Evolutionary conservation across 1,140 invertebrate genomes (phyloP).

Genomic region (Drosophila quadrilineata): DNA sequence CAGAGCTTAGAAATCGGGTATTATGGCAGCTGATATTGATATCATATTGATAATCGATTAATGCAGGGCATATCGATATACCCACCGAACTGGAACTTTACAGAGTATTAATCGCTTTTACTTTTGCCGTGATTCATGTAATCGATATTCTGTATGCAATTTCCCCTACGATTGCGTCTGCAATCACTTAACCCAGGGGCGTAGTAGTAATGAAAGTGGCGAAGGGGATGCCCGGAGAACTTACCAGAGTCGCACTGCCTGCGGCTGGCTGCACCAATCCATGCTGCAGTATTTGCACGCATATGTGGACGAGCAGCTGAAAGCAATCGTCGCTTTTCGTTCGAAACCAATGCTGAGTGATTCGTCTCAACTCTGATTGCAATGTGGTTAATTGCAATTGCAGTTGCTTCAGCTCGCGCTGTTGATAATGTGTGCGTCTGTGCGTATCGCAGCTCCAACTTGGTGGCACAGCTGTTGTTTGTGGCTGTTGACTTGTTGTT

Average conservation of each 20-base stretch:
- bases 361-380: conserved; percentile 33
- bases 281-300: conserved; percentile 51
- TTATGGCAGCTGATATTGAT: too few species aligned
- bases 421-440: conserved; percentile 21
- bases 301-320: conserved; percentile 45
- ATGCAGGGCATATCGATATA: not conserved
- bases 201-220: not conserved
- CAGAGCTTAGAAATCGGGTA: too few species aligned
- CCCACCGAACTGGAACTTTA: too few species aligned
- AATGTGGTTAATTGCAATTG: conserved; percentile 37
- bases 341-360: conserved; percentile 54
- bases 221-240: conserved; percentile 3
- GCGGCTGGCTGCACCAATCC: conserved; percentile 30
- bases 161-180: not conserved
- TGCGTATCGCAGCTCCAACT: conserved; percentile 34
- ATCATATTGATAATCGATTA: too few species aligned
- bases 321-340: conserved; percentile 32
- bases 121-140: conserved; percentile 2
- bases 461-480: conserved; percentile 14
- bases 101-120: too few species aligned
- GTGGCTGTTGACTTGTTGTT: not conserved
- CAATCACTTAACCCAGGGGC: not conserved
- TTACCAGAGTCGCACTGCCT: conserved; percentile 16
- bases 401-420: conserved; percentile 42
- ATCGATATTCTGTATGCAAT: not conserved